These are phyloP conservation scores for Forpus xanthops DNA, from an alignment of 2,797 vertebrate genomes.

Conservation along the genomic window DNA sequence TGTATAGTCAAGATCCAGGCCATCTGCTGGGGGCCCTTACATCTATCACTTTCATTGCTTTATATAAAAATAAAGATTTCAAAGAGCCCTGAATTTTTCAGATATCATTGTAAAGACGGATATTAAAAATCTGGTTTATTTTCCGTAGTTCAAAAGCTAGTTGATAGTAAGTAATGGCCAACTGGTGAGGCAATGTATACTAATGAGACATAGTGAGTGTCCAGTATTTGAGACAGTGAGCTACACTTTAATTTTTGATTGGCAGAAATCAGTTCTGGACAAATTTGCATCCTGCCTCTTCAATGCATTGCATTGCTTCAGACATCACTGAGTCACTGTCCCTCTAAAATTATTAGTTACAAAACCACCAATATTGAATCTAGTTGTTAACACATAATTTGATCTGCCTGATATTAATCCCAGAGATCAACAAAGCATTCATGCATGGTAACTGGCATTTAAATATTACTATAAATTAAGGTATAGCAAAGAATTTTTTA, in stretches of 20 bases:
- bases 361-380: neutral
- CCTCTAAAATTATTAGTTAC: neutral
- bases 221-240: neutral
- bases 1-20: neutral
- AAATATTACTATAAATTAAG: neutral
- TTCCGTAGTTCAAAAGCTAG: neutral
- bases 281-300: neutral
- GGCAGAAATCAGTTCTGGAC: neutral
- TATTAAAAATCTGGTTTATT: neutral
- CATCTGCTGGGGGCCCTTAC: neutral
- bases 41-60: neutral
- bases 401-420: neutral
- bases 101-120: neutral
- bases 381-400: neutral
- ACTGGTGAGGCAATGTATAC: neutral
- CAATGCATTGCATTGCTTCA: neutral
- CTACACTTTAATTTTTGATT: neutral
- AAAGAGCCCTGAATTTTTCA: neutral
- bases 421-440: neutral
- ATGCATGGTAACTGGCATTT: neutral
- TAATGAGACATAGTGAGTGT: neutral
- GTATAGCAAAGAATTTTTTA: neutral
- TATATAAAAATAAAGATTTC: neutral
- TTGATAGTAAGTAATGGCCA: neutral
- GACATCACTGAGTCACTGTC: neutral